These are phyloP conservation scores for Frieseomelitta varia DNA, from an alignment of 1,140 invertebrate species.

Conservation along the genomic window DNA sequence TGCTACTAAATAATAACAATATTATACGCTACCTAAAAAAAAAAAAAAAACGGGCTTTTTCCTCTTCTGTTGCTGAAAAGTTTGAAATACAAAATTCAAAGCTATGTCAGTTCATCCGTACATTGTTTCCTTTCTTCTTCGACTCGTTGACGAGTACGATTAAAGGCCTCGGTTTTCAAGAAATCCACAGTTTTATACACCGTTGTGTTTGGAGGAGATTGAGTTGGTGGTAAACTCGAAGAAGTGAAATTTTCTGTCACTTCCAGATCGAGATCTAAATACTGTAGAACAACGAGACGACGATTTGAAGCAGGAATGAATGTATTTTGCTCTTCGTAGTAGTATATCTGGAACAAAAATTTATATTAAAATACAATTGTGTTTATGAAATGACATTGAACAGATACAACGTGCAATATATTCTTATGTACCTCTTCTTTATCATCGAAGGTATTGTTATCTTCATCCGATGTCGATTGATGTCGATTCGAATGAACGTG, in stretches of 20 bases:
- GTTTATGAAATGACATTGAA: background rate
- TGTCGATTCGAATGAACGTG: conserved; percentile 68
- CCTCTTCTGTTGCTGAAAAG: background rate
- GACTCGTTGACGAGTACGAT: conserved; percentile 91
- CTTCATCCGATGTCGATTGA: conserved; percentile 78
- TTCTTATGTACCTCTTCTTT: conserved; percentile 74
- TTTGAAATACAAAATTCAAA: conserved; percentile 1
- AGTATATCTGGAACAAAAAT: conserved; percentile 76
- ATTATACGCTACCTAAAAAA: conserved; percentile 39
- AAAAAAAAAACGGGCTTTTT: background rate
- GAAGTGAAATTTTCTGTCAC: conserved; percentile 75
- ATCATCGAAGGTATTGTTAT: conserved; percentile 76
- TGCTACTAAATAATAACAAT: conserved; percentile 33
- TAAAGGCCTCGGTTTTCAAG: conserved; percentile 94
- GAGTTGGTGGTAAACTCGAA: conserved; percentile 71
- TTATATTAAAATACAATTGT: conserved; percentile 20
- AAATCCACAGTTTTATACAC: conserved; percentile 96
- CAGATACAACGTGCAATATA: background rate
- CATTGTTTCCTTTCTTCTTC: conserved; percentile 84
- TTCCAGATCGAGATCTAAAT: conserved; percentile 89
- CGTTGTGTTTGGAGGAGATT: conserved; percentile 83
- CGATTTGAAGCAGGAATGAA: conserved; percentile 76
- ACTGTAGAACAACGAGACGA: conserved; percentile 84
- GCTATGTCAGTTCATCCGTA: conserved; percentile 76
- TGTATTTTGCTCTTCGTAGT: conserved; percentile 77